phyloP scores from a whole-genome alignment of 2,888 invertebrate species.

The Clanis bilineata region DNA sequence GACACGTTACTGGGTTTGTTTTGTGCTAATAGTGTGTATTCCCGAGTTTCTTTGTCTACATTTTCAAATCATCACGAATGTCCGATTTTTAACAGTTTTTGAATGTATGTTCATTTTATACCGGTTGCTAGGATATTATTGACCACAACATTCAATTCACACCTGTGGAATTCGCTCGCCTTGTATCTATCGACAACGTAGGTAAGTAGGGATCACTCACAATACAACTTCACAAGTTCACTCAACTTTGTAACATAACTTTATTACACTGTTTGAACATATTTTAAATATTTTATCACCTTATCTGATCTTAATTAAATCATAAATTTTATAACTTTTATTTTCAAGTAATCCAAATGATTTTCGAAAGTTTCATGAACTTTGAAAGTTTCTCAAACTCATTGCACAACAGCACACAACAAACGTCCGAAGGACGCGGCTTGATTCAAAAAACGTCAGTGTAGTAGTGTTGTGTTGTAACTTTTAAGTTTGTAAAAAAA shows the following conservation, averaged over 20 bases:
- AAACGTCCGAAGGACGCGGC: constrained; percentile 54
- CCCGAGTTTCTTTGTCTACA: constrained; percentile 17
- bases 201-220: constrained; percentile 35
- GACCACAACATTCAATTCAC: constrained; percentile 71
- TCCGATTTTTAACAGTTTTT: constrained; percentile 21
- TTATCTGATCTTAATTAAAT: background rate
- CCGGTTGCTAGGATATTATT: constrained; percentile 72
- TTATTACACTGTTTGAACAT: background rate
- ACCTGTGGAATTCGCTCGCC: constrained; percentile 71
- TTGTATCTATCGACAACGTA: constrained; percentile 54
- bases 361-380: constrained; percentile 21
- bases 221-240: constrained; percentile 62
- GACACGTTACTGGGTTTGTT: constrained; percentile 38
- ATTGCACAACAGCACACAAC: constrained; percentile 49
- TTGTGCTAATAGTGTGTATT: background rate
- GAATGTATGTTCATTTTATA: constrained; percentile 34
- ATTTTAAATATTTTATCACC: background rate
- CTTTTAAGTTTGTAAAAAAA: no score
- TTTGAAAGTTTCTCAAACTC: constrained; percentile 53
- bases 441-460: constrained; percentile 15
- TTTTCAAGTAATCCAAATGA: constrained; percentile 33
- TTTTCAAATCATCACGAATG: constrained; percentile 16
- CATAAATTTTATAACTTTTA: background rate
- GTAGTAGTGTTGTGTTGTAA: background rate
- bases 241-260: constrained; percentile 60